Conservation (phyloP, 2,888 invertebrate genomes). For the Tiphia femorata region DNA sequence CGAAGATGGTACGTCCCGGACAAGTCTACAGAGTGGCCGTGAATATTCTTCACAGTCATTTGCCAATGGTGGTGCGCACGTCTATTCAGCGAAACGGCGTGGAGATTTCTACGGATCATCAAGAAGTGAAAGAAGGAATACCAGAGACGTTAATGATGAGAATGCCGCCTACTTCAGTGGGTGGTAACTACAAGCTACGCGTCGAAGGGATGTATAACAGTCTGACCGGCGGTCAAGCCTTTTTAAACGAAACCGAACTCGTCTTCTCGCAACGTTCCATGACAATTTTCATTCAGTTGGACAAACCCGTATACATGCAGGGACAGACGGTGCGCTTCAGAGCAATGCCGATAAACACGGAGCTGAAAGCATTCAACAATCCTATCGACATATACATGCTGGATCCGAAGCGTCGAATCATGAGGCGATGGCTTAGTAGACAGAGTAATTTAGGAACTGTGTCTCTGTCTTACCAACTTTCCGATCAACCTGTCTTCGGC, state of each 20-base stretch:
- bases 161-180: conserved; percentile 87
- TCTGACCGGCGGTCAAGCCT: conserved; percentile 87
- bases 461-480: conserved; percentile 89
- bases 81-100: conserved; percentile 92
- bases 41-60: conserved; percentile 82
- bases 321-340: conserved; percentile 87
- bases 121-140: conserved; percentile 86
- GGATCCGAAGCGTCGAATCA: conserved; percentile 88
- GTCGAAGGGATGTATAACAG: conserved; percentile 86
- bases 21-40: conserved; percentile 91
- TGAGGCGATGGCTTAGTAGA: conserved; percentile 93
- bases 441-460: conserved; percentile 92
- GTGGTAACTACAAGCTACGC: conserved; percentile 86
- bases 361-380: conserved; percentile 90
- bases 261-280: conserved; percentile 90
- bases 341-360: conserved; percentile 92
- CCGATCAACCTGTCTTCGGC: conserved; percentile 93
- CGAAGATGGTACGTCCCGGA: conserved; percentile 90
- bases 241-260: conserved; percentile 88
- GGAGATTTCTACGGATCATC: conserved; percentile 86
- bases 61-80: conserved; percentile 87
- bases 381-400: conserved; percentile 93
- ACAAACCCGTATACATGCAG: conserved; percentile 96
- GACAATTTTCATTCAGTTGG: conserved; percentile 95
- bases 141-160: conserved; percentile 91